Evolutionary conservation across 2,113 vertebrate species (phyloP).

Genomic region (Heptranchias perlo): DNA sequence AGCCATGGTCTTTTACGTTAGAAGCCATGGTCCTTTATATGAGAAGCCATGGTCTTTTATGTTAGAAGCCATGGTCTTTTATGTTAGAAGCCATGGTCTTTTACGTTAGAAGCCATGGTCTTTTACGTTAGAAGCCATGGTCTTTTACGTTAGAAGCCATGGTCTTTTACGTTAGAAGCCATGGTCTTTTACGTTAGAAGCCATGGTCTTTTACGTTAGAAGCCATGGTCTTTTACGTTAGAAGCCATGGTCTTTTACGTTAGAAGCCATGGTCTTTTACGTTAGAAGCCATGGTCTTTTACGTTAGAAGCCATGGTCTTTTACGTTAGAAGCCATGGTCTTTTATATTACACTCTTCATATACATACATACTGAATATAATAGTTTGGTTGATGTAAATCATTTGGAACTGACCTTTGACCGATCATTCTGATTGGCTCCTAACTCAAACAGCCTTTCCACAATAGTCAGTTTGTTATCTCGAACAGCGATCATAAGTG

Average conservation of each 20-base stretch:
- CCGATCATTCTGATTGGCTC: constrained; percentile 47
- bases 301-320: background rate
- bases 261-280: background rate
- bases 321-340: background rate
- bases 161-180: background rate
- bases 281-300: background rate
- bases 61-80: background rate
- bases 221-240: background rate
- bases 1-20: background rate
- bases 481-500: constrained; percentile 51
- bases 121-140: background rate
- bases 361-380: background rate
- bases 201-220: background rate
- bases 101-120: background rate
- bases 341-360: background rate
- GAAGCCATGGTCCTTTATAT: background rate
- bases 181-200: background rate
- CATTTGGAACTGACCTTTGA: constrained; percentile 44
- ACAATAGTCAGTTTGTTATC: constrained; percentile 49
- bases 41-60: background rate
- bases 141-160: background rate
- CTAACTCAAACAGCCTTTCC: constrained; percentile 51
- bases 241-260: background rate
- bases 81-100: background rate
- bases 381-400: background rate